These are phyloP conservation scores for Myotis vivesi DNA, from an alignment of 2,797 vertebrate species.

Conservation along the genomic window DNA sequence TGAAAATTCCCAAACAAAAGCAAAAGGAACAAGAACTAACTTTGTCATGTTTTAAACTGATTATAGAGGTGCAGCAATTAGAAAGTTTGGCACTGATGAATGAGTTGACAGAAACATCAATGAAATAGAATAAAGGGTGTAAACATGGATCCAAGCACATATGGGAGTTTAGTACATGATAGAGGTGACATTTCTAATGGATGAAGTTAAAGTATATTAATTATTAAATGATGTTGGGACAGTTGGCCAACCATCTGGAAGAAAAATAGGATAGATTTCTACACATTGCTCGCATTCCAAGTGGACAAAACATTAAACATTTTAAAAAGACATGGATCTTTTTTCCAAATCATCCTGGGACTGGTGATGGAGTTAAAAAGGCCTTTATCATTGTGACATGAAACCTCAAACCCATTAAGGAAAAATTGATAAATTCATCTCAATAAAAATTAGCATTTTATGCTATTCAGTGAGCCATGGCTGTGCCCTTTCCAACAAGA, in stretches of 20 bases:
- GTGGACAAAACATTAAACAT: conserved; percentile 39
- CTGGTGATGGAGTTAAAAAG: neutral
- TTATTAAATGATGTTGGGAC: conserved; percentile 53
- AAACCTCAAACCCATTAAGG: neutral
- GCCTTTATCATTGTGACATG: neutral
- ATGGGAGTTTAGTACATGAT: neutral
- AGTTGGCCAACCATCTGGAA: conserved; percentile 58
- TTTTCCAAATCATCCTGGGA: neutral
- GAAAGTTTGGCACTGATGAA: neutral
- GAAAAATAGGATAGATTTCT: conserved; percentile 38
- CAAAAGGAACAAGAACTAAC: neutral
- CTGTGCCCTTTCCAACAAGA: neutral
- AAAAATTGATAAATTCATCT: neutral
- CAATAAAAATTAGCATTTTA: conserved; percentile 15
- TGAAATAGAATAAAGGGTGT: conserved; percentile 36
- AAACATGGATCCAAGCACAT: conserved; percentile 39
- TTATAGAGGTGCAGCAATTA: neutral
- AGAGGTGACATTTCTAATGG: conserved; percentile 52
- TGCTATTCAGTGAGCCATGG: neutral
- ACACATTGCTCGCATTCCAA: neutral
- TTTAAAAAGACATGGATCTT: neutral
- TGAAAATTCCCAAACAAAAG: conserved; percentile 13
- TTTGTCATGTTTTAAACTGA: neutral
- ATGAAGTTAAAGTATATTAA: conserved; percentile 38
- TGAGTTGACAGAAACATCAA: neutral